A percentile compares a stretch with the other conserved stretches of the same genome.
Evolutionary conservation across 2,113 vertebrate genomes (phyloP).

Genomic region (Lamprotornis superbus): DNA sequence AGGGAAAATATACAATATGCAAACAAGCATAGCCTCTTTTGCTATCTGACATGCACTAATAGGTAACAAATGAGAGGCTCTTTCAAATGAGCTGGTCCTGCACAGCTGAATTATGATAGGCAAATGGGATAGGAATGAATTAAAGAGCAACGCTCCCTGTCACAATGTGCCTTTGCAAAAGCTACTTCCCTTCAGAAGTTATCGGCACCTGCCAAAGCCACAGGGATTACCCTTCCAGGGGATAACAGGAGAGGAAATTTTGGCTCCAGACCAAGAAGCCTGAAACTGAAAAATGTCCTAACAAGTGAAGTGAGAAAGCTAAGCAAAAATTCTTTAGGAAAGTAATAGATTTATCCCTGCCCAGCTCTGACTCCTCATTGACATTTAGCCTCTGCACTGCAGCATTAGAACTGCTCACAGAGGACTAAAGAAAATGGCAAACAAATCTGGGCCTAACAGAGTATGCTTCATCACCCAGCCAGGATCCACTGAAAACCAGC

Average conservation of each 20-base stretch:
- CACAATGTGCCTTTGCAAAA: neutral
- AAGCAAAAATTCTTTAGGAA: slow-evolving; percentile 42
- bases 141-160: neutral
- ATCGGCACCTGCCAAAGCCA: slow-evolving; percentile 24
- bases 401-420: neutral
- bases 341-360: slow-evolving; percentile 19
- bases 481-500: neutral
- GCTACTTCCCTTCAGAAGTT: slow-evolving; percentile 6
- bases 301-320: slow-evolving; percentile 25
- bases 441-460: neutral
- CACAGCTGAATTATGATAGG: slow-evolving; percentile 18
- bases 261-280: slow-evolving; percentile 13
- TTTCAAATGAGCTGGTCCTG: slow-evolving; percentile 23
- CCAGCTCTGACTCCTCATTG: neutral
- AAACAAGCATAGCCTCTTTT: slow-evolving; percentile 6
- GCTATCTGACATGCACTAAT: neutral
- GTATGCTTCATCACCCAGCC: neutral
- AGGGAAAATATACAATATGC: neutral
- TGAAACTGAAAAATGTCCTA: slow-evolving; percentile 37
- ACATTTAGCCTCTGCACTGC: neutral
- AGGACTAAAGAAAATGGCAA: neutral
- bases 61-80: slow-evolving; percentile 31
- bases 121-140: slow-evolving; percentile 41
- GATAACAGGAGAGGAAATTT: neutral
- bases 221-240: slow-evolving; percentile 25